Evolutionary conservation across 2,888 invertebrate species (phyloP).

Genomic region (Oconnorella tubifera): DNA sequence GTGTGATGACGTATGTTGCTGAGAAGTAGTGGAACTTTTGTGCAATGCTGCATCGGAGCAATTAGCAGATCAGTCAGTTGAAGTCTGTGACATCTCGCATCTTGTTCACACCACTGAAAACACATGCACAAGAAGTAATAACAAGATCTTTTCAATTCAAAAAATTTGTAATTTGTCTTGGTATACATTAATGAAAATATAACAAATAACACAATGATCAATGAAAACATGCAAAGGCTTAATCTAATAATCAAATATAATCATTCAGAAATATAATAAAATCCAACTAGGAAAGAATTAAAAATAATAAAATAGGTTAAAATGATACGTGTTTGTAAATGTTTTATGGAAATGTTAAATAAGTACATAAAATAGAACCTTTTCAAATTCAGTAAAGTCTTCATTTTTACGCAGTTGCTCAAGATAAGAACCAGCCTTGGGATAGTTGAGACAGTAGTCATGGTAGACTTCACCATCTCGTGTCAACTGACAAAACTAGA

Average conservation of each 20-base stretch:
- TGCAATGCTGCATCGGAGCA: constrained; percentile 65
- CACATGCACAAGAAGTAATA: no score
- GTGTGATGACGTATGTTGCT: constrained; percentile 63
- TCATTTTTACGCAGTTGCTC: constrained; percentile 62
- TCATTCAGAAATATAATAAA: neutral
- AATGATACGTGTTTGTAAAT: constrained; percentile 15
- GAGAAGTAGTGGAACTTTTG: constrained; percentile 63
- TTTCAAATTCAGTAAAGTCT: constrained; percentile 65
- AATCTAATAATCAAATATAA: no score
- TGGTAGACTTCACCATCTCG: constrained; percentile 61
- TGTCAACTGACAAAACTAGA: constrained; percentile 52
- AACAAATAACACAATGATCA: no score
- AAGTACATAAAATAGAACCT: constrained; percentile 58
- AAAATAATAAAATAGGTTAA: no score
- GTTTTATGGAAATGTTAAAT: neutral
- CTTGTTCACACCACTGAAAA: constrained; percentile 64
- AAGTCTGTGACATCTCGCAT: constrained; percentile 63
- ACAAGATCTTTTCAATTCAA: no score
- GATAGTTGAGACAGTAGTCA: constrained; percentile 66
- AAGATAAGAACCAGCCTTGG: constrained; percentile 63
- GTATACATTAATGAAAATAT: no score
- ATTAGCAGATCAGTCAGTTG: constrained; percentile 64
- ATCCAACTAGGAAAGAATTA: no score
- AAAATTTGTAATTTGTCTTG: no score
- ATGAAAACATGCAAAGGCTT: no score